phyloP scores from a whole-genome alignment of 2,113 vertebrate genomes.

The Platichthys stellatus region DNA sequence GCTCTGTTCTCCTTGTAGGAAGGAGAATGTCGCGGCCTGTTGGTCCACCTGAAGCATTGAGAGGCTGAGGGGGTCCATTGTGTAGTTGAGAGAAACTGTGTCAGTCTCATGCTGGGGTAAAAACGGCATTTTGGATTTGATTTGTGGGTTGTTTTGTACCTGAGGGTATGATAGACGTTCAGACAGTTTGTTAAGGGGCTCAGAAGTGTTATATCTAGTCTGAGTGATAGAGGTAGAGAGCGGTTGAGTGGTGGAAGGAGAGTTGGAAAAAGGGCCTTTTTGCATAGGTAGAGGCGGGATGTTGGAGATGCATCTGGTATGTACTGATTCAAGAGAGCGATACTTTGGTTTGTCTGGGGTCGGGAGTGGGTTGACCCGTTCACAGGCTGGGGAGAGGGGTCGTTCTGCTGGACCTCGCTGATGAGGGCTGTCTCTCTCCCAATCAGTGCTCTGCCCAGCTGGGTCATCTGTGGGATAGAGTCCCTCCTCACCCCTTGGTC shows the following conservation, averaged over 20 bases:
- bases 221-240: background rate
- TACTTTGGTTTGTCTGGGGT: slow-evolving; percentile 34
- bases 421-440: slow-evolving; percentile 39
- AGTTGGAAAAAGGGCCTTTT: slow-evolving; percentile 1
- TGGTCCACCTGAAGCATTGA: slow-evolving; percentile 70
- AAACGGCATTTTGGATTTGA: slow-evolving; percentile 10
- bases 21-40: slow-evolving; percentile 15
- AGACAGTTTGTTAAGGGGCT: slow-evolving; percentile 8
- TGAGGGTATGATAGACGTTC: background rate
- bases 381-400: slow-evolving; percentile 77
- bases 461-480: slow-evolving; percentile 6
- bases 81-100: slow-evolving; percentile 44
- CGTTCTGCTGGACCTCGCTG: slow-evolving; percentile 75
- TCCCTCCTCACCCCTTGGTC: slow-evolving; percentile 19
- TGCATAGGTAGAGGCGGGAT: slow-evolving; percentile 4
- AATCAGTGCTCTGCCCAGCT: slow-evolving; percentile 60
- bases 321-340: slow-evolving; percentile 48
- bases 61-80: slow-evolving; percentile 67
- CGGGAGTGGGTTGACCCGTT: slow-evolving; percentile 28
- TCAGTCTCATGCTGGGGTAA: slow-evolving; percentile 35
- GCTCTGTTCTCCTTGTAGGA: slow-evolving; percentile 23
- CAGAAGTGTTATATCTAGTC: slow-evolving; percentile 2
- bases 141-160: background rate
- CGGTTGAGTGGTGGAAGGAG: background rate
- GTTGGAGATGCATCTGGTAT: slow-evolving; percentile 25